phyloP scores from a whole-genome alignment of 2,888 invertebrate genomes.

The Beris morrisii region DNA sequence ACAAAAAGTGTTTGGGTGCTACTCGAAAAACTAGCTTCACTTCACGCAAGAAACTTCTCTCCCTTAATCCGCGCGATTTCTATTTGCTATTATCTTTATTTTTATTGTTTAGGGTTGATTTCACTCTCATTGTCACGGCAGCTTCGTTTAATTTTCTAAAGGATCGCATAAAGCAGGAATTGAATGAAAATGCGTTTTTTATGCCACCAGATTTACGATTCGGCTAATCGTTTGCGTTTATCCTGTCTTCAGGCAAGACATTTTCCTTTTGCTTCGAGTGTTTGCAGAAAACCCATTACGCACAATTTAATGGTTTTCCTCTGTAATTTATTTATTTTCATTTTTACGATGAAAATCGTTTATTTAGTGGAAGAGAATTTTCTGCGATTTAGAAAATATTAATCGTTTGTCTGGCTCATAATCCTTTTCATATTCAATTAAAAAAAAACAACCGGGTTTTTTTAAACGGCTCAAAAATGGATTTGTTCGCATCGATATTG shows the following conservation, averaged over 20 bases:
- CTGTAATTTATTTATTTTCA: slow-evolving; percentile 10
- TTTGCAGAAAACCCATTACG: slow-evolving; percentile 11
- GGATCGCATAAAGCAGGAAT: slow-evolving; percentile 12
- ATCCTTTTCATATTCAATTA: too few relatives aligned
- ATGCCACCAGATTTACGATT: slow-evolving; percentile 11
- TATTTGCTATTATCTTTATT: slow-evolving; percentile 33
- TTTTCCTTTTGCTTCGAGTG: slow-evolving; percentile 1
- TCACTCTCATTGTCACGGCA: slow-evolving; percentile 26
- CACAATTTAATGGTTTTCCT: slow-evolving; percentile 22
- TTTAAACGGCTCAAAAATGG: too few relatives aligned
- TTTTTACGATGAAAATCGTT: slow-evolving; percentile 23
- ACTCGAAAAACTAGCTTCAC: too few relatives aligned
- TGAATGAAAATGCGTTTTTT: not conserved
- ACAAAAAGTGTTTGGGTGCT: not conserved
- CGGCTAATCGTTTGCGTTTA: slow-evolving; percentile 18
- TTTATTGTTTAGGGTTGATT: slow-evolving; percentile 36
- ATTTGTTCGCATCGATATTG: too few relatives aligned
- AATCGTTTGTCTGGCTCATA: too few relatives aligned
- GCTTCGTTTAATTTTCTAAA: slow-evolving; percentile 3
- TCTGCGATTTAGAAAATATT: not conserved
- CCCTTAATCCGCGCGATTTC: not conserved
- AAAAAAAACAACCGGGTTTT: too few relatives aligned
- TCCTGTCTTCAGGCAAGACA: slow-evolving; percentile 10
- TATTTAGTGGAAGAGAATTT: slow-evolving; percentile 26
- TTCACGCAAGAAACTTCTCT: not conserved